Percentiles rank a stretch among this genome's conserved stretches.
These are phyloP conservation scores for Oryzias curvinotus DNA, from an alignment of 2,113 vertebrate genomes.

Conservation along the genomic window DNA sequence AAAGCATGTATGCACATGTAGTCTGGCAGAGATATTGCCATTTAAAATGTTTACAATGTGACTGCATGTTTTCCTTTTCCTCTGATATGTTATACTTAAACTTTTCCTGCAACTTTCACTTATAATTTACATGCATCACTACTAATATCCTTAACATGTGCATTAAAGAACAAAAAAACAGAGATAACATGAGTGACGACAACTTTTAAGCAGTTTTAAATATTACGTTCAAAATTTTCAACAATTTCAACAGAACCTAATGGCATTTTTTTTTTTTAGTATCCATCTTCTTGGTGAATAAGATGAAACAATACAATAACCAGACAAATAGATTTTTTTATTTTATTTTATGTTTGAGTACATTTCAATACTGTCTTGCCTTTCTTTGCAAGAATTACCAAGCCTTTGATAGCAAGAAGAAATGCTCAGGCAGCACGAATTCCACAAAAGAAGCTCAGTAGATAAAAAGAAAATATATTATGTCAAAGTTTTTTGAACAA, in stretches of 20 bases:
- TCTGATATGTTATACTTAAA: no score
- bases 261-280: neutral
- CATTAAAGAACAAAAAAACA: no score
- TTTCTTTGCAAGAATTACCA: neutral
- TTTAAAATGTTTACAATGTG: no score
- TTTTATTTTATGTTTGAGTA: neutral
- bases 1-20: no score
- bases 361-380: neutral
- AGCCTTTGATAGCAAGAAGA: neutral
- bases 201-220: no score
- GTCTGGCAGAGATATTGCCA: no score
- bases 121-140: no score
- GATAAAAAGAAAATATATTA: neutral
- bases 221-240: neutral
- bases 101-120: no score
- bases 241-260: neutral
- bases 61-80: no score
- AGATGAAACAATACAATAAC: neutral
- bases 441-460: neutral
- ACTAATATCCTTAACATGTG: no score
- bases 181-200: no score
- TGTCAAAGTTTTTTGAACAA: neutral
- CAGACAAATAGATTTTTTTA: neutral
- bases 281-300: neutral
- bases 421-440: neutral